These are phyloP conservation scores for Nematopogon swammerdamellus DNA, from an alignment of 2,888 invertebrate genomes.

Conservation along the genomic window DNA sequence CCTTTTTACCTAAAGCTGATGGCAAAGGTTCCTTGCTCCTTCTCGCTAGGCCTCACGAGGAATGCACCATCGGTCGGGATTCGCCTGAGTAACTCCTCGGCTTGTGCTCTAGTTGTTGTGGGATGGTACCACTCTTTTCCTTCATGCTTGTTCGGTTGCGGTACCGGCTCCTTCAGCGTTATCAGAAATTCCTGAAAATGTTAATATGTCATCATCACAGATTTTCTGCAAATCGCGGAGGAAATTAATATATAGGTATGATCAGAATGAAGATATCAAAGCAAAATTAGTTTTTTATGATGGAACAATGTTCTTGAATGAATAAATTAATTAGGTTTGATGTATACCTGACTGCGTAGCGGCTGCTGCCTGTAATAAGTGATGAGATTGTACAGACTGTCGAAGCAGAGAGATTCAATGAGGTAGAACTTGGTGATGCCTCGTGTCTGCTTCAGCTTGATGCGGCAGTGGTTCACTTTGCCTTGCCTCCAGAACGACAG, in stretches of 20 bases:
- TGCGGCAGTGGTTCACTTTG: slow-evolving; percentile 89
- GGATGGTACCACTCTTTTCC: slow-evolving; percentile 92
- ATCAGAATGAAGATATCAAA: too few relatives aligned
- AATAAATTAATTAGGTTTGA: too few relatives aligned
- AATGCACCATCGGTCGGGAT: slow-evolving; percentile 91
- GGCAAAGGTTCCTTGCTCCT: slow-evolving; percentile 81
- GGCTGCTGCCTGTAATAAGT: slow-evolving; percentile 86
- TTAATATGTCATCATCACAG: too few relatives aligned
- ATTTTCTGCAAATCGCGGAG: too few relatives aligned
- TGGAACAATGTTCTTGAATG: too few relatives aligned
- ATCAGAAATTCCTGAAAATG: slow-evolving; percentile 74
- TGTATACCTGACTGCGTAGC: slow-evolving; percentile 69
- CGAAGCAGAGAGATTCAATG: slow-evolving; percentile 84
- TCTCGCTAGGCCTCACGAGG: slow-evolving; percentile 87
- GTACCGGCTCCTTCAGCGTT: slow-evolving; percentile 85
- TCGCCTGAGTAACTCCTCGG: slow-evolving; percentile 84
- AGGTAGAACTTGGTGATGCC: slow-evolving; percentile 88
- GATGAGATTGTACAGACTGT: slow-evolving; percentile 88
- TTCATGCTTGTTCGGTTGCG: slow-evolving; percentile 93
- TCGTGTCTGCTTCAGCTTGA: slow-evolving; percentile 83
- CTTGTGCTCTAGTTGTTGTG: slow-evolving; percentile 72
- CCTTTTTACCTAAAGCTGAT: slow-evolving; percentile 81
- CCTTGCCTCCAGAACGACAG: slow-evolving; percentile 91
- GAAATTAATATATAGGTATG: slow-evolving; percentile 2
- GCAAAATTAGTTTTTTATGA: too few relatives aligned